A percentile compares a stretch with the other conserved stretches of the same genome.
phyloP scores from a whole-genome alignment of 2,113 vertebrate genomes.

The Clarias gariepinus region DNA sequence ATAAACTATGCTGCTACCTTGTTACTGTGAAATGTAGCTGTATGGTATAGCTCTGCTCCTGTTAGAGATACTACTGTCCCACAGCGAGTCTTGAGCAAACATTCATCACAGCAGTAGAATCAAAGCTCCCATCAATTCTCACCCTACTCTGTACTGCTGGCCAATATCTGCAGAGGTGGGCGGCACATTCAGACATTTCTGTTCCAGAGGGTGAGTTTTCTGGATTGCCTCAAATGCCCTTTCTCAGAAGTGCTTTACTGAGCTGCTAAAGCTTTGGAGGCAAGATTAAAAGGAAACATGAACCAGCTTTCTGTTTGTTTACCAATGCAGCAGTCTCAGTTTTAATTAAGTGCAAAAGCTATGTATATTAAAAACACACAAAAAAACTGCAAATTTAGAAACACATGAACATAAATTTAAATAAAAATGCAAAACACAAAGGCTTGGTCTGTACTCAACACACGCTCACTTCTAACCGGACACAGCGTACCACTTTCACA shows the following conservation, averaged over 20 bases:
- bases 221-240: conserved; percentile 1
- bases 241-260: neutral
- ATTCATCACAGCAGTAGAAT: conserved; percentile 12
- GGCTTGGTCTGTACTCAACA: neutral
- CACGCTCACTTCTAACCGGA: neutral
- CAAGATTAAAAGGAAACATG: neutral
- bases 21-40: neutral
- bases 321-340: neutral
- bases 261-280: neutral
- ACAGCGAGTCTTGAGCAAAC: neutral
- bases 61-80: conserved; percentile 6
- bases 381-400: neutral
- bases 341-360: neutral
- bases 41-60: neutral
- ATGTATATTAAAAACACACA: neutral
- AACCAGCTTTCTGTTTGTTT: neutral
- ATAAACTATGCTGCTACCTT: neutral
- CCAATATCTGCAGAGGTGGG: conserved; percentile 4
- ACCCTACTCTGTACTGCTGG: neutral
- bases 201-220: conserved; percentile 7
- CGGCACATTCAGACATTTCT: conserved; percentile 1
- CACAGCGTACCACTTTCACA: neutral
- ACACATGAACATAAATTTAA: neutral
- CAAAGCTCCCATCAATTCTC: conserved; percentile 21
- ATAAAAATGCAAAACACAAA: neutral